Base-by-base conservation (phyloP, 1,140 invertebrate species). In the Apocrypta bakeri region DNA sequence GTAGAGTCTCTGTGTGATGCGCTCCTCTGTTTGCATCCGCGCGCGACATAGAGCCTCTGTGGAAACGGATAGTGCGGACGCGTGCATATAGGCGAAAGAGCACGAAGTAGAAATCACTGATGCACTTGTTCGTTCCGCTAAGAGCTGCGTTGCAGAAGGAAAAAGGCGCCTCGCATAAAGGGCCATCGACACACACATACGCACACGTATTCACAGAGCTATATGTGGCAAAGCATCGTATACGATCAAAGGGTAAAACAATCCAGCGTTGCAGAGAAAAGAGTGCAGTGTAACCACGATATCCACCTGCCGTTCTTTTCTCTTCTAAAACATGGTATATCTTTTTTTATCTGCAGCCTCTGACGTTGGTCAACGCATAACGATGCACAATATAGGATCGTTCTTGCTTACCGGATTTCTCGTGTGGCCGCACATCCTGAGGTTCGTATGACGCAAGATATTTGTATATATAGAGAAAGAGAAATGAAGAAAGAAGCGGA, bases 241-340 rank as follows among this genome's bases (percentile, higher is more conserved):
- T 29, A 86, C 87, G 86, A 88, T 90, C 86, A 87, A 87, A 88
- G 83, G 84, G 90, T 91, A 91, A 91, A 90, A 91, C 84, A 89
- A 91, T 90, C 87, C 88, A 74, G 87, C 89, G 88, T 90, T 88
- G 90, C 89, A 86, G 81, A 85, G 71, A 84, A 79, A 84, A 85
- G 83, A 85, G 85, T 86, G 87, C 86, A 85, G 80, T 80, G 89
- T 90, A 90, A 90, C 89, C 89, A 80, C 86, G 88, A 90, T 89
- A 90, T 89, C 86, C 87, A 90, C 81, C 83, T 87, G 84, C 81
- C 31, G 61, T 48, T 14, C 71, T 42, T 42, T 73, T 40, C 37
- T 73, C 71, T 77, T n/a, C 25, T 37, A 4, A 2, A 37, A 9
- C 33, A 37, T n/a, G n/a, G n/a, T n/a, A 14, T 6, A 14, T 56